Evolutionary conservation across 2,797 vertebrate species (phyloP).

Genomic region (Botia almorhae): DNA sequence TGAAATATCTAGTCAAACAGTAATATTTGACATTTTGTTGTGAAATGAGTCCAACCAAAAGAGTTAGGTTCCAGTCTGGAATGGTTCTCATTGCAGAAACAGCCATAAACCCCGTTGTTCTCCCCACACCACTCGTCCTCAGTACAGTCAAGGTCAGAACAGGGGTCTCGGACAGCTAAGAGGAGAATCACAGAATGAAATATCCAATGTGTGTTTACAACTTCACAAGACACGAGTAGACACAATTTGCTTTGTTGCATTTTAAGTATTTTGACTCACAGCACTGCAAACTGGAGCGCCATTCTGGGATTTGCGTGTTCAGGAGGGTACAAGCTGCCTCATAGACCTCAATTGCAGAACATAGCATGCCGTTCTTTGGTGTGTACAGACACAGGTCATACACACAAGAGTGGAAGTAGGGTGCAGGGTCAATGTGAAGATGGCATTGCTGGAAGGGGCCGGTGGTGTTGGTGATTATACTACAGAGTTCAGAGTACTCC

Average conservation of each 20-base stretch:
- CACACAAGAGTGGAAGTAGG: slow-evolving; percentile 70
- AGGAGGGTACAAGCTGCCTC: slow-evolving; percentile 65
- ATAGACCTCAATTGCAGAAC: slow-evolving; percentile 70
- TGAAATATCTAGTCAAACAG: no score
- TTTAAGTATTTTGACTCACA: slow-evolving; percentile 35
- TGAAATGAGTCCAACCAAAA: slow-evolving; percentile 41
- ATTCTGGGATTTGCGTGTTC: slow-evolving; percentile 60
- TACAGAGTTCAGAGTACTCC: slow-evolving; percentile 69
- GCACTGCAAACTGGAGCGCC: slow-evolving; percentile 60
- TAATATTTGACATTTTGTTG: background rate
- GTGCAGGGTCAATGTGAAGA: slow-evolving; percentile 59
- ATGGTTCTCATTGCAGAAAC: slow-evolving; percentile 54
- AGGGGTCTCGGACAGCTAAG: slow-evolving; percentile 40
- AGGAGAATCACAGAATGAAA: background rate
- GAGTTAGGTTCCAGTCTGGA: background rate
- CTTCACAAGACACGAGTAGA: no score
- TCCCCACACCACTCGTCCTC: slow-evolving; percentile 59
- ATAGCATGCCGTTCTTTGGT: slow-evolving; percentile 67
- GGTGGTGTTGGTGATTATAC: slow-evolving; percentile 67
- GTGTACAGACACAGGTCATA: slow-evolving; percentile 77
- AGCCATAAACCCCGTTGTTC: slow-evolving; percentile 54
- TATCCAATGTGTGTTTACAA: no score
- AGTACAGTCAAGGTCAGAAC: slow-evolving; percentile 50
- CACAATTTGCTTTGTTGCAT: no score
- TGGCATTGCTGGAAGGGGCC: slow-evolving; percentile 74